Evolutionary conservation across 2,888 invertebrate species (phyloP).

Genomic region (Acanthosepion pharaonis): DNA sequence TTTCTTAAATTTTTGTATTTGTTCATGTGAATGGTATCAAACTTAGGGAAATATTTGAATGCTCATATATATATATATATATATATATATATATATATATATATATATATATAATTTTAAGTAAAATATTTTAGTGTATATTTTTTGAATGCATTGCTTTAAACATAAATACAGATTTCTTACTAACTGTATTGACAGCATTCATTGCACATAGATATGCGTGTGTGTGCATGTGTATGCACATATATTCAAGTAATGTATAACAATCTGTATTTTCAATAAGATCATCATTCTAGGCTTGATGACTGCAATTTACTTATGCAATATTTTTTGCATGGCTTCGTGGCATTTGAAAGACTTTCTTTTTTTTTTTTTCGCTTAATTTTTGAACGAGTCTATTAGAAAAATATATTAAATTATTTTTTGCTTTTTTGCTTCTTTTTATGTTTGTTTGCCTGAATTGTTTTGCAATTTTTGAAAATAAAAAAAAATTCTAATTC

Average conservation of each 20-base stretch:
- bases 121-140: background rate
- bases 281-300: background rate
- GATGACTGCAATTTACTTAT: background rate
- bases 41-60: background rate
- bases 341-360: background rate
- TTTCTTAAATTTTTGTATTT: background rate
- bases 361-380: background rate
- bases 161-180: background rate
- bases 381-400: background rate
- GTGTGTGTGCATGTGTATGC: background rate
- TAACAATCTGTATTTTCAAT: background rate
- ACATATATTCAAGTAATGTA: background rate
- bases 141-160: too few relatives aligned
- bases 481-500: too few relatives aligned
- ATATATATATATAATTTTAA: background rate
- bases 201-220: background rate
- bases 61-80: background rate
- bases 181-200: background rate
- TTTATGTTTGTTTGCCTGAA: background rate
- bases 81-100: background rate
- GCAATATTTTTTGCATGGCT: slow-evolving; percentile 12
- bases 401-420: background rate
- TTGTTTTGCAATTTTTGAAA: background rate
- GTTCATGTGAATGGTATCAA: background rate
- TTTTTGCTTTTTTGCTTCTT: background rate